Conservation (phyloP, 2,113 vertebrate genomes). For the Equus quagga region DNA sequence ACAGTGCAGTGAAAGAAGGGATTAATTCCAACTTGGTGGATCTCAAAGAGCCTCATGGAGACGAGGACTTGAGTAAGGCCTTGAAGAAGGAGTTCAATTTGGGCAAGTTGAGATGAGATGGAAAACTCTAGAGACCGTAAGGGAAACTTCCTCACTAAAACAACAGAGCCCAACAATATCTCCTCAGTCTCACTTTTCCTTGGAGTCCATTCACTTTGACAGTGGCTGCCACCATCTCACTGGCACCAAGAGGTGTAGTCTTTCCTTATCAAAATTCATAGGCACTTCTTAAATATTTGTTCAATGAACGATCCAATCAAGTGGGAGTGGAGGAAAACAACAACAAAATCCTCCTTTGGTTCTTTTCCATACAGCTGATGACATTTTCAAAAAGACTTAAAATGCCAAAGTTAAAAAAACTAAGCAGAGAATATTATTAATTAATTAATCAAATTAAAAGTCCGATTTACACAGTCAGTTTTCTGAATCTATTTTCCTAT, state of each 20-base stretch:
- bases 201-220: neutral
- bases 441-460: neutral
- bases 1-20: neutral
- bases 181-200: neutral
- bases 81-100: neutral
- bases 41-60: neutral
- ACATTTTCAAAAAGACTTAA: slow-evolving; percentile 15
- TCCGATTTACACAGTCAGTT: neutral
- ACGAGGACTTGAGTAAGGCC: neutral
- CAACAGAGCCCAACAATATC: neutral
- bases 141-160: neutral
- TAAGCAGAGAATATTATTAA: slow-evolving; percentile 6
- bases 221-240: neutral
- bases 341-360: slow-evolving; percentile 8
- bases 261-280: slow-evolving; percentile 2
- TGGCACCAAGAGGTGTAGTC: neutral
- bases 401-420: slow-evolving; percentile 48
- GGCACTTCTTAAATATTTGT: slow-evolving; percentile 19
- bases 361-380: slow-evolving; percentile 6
- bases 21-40: neutral
- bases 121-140: neutral
- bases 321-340: neutral
- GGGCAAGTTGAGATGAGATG: neutral
- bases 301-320: neutral
- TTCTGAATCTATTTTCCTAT: neutral